A percentile compares a stretch with the other conserved stretches of the same genome.
These are phyloP conservation scores for Lochmaea capreae DNA, from an alignment of 2,888 invertebrate species.

Conservation along the genomic window DNA sequence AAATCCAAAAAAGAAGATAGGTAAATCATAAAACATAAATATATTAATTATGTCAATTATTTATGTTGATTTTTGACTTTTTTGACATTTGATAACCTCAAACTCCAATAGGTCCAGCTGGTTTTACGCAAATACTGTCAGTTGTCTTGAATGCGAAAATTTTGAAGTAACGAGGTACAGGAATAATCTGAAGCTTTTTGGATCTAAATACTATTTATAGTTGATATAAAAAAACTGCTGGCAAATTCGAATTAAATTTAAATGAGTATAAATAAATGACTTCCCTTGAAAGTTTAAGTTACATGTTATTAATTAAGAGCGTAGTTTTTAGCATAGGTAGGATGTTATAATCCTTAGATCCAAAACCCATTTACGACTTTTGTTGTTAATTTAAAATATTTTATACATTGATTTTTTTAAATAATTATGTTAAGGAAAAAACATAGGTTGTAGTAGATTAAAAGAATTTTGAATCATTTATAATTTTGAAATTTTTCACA, in stretches of 20 bases:
- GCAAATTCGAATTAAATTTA: too few relatives aligned
- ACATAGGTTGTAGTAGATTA: conserved; percentile 12
- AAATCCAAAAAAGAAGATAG: too few relatives aligned
- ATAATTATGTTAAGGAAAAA: conserved; percentile 3
- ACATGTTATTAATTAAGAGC: neutral
- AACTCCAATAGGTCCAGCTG: too few relatives aligned
- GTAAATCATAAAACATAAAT: too few relatives aligned
- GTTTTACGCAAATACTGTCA: neutral
- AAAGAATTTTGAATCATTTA: conserved; percentile 20
- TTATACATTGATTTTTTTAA: conserved; percentile 10
- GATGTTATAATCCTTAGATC: conserved; percentile 22
- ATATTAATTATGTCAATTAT: too few relatives aligned
- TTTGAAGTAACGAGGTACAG: too few relatives aligned
- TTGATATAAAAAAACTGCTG: too few relatives aligned
- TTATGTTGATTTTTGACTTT: too few relatives aligned
- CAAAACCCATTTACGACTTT: neutral
- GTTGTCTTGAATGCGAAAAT: too few relatives aligned
- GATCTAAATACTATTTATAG: too few relatives aligned
- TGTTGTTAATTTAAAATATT: neutral
- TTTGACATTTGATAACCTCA: too few relatives aligned
- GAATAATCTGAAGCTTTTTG: too few relatives aligned
- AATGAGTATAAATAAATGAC: neutral
- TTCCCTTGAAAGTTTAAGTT: conserved; percentile 24
- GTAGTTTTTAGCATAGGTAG: conserved; percentile 28
- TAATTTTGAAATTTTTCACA: conserved; percentile 12